Evolutionary conservation across 1,140 invertebrate genomes (phyloP).

Genomic region (Ephestia elutella): DNA sequence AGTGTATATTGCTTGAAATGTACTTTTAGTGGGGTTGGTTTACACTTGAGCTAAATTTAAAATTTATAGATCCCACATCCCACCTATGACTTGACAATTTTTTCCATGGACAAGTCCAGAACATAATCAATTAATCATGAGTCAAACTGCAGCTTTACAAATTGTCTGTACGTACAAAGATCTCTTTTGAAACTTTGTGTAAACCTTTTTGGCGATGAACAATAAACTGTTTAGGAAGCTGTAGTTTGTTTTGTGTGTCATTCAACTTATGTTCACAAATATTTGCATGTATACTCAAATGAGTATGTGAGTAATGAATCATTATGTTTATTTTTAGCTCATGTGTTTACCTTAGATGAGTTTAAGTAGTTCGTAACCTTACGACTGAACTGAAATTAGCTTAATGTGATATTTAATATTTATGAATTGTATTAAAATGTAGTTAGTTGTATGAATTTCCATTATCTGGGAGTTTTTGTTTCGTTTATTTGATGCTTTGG

Average conservation of each 20-base stretch:
- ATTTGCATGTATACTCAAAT: neutral
- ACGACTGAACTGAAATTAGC: conserved; percentile 67
- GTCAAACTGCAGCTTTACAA: too few relatives aligned
- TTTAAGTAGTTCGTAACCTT: conserved; percentile 53
- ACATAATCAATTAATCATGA: neutral
- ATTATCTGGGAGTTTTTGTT: conserved; percentile 29
- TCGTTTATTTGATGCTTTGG: conserved; percentile 21
- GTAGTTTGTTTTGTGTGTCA: neutral
- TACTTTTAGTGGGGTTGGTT: conserved; percentile 18
- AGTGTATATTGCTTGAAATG: conserved; percentile 21
- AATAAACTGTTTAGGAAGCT: neutral
- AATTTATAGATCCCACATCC: neutral
- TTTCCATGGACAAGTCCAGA: neutral
- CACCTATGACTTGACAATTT: neutral
- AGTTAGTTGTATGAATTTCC: conserved; percentile 44
- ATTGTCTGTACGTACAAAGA: neutral
- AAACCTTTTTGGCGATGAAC: neutral
- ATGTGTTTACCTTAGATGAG: conserved; percentile 30
- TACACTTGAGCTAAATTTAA: conserved; percentile 21
- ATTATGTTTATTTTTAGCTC: conserved; percentile 26
- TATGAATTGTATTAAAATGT: conserved; percentile 56
- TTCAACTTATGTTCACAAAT: conserved; percentile 1
- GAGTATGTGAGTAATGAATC: neutral
- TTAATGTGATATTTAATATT: conserved; percentile 73
- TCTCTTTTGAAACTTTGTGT: neutral